These are phyloP conservation scores for Harpalus rufipes DNA, from an alignment of 2,888 invertebrate species.

Conservation along the genomic window DNA sequence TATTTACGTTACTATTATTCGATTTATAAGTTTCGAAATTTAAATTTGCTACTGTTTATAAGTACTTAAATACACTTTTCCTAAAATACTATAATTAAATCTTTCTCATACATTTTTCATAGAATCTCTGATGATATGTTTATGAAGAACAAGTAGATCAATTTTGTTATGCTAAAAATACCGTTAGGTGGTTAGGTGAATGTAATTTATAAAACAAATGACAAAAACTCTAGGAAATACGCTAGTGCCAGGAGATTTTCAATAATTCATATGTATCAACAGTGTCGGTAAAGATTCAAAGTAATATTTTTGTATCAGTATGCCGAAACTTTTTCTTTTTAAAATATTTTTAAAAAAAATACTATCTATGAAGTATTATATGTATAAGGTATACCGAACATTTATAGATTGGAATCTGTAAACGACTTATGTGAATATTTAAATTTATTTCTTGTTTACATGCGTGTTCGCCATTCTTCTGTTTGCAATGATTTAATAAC, in stretches of 20 bases:
- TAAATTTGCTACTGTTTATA: no score
- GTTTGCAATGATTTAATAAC: conserved; percentile 11
- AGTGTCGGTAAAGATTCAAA: neutral
- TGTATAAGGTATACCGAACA: neutral
- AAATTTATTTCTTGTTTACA: conserved; percentile 32
- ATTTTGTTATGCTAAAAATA: no score
- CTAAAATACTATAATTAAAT: no score
- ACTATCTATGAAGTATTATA: neutral
- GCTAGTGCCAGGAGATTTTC: neutral
- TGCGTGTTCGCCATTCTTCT: neutral
- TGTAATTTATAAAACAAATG: conserved; percentile 12
- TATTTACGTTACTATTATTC: conserved; percentile 8
- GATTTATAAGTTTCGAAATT: neutral
- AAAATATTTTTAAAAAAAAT: conserved; percentile 8
- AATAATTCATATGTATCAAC: neutral
- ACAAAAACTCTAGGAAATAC: neutral
- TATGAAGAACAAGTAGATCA: no score
- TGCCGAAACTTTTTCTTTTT: neutral
- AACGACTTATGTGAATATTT: neutral
- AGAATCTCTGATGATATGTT: no score
- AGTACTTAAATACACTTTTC: no score
- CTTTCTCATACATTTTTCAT: no score
- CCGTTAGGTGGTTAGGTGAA: no score
- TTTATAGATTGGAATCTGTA: conserved; percentile 1
- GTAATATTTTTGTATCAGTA: conserved; percentile 9